A percentile compares a stretch with the other conserved stretches of the same genome.
Evolutionary conservation across 1,140 invertebrate genomes (phyloP).

Genomic region (Agrypnia vestita): DNA sequence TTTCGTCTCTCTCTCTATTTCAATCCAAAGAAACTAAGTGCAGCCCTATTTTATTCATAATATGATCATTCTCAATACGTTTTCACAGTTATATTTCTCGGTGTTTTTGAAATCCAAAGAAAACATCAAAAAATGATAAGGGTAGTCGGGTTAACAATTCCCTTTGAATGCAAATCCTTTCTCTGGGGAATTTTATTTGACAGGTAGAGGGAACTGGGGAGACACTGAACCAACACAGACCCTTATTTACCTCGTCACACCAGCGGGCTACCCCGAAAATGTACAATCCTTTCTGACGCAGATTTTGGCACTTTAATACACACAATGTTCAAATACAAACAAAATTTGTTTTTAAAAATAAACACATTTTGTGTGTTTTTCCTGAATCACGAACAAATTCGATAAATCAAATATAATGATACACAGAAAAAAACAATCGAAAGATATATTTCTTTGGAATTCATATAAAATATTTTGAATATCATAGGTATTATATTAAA

Average conservation of each 20-base stretch:
- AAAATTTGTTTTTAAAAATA: too few relatives aligned
- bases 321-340: background rate
- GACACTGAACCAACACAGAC: slow-evolving; percentile 34
- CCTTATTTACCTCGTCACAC: background rate
- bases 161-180: slow-evolving; percentile 43
- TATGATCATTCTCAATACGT: background rate
- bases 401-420: too few relatives aligned
- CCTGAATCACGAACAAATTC: too few relatives aligned
- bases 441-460: too few relatives aligned
- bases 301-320: background rate
- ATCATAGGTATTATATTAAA: too few relatives aligned
- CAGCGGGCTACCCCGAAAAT: slow-evolving; percentile 1
- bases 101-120: slow-evolving; percentile 16
- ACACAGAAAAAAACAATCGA: too few relatives aligned
- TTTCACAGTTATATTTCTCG: slow-evolving; percentile 9
- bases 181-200: slow-evolving; percentile 33
- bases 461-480: too few relatives aligned
- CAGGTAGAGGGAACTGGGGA: slow-evolving; percentile 17
- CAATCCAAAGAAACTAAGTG: too few relatives aligned
- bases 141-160: slow-evolving; percentile 30
- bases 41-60: too few relatives aligned
- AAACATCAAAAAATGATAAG: slow-evolving; percentile 31
- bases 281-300: slow-evolving; percentile 28
- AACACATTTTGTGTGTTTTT: too few relatives aligned
- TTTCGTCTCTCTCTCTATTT: too few relatives aligned